Evolutionary conservation across 2,113 vertebrate species (phyloP), one percentile per base, ranked within the genome.

Genomic region (Actenoides lindsayi): DNA sequence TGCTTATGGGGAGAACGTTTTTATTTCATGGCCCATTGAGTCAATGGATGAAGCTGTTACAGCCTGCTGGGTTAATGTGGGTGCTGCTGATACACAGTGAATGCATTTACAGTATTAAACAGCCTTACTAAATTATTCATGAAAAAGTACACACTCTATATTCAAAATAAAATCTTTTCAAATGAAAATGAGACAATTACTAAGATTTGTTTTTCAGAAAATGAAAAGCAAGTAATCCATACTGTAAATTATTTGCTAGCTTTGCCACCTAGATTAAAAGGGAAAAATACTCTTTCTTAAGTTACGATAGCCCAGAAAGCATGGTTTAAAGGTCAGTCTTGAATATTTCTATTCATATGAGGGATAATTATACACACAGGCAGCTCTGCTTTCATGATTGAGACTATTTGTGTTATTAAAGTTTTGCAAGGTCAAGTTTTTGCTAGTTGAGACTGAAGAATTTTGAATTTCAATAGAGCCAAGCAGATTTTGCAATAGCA

Each of bases 21-120:
- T 89, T 91, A 95, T 96, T 96, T 97, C 94, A 96, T 10, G 10
- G 91, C 62, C 87, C 93, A 94, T 28, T 92, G 91, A 92, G 59
- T 85, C 89, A 76, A 53, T 42, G 93, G 83, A 96, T 89, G 76
- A 75, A 95, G 75, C 71, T 87, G 37, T 89, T 96, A 94, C 96
- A 70, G 79, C 86, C 70, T 84, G 71, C 93, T 96, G 90, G 27
- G 57, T 90, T 91, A 91, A 97, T 95, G 74, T 83, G 71, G 77
- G 62, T 90, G 89, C 68, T 94, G 80, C 63, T 87, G 90, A 83
- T 19, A 78, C 31, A 56, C 1, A 63, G 46, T 2, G 59, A 77
- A 79, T 64, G 62, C 53, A 78, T 63, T 87, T 54, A 60, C 69
- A 59, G 25, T 84, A 70, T 68, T 60, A 85, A 95, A 92, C 15